Conservation (phyloP, 2,113 vertebrate genomes). For the Clarias batrachus region DNA sequence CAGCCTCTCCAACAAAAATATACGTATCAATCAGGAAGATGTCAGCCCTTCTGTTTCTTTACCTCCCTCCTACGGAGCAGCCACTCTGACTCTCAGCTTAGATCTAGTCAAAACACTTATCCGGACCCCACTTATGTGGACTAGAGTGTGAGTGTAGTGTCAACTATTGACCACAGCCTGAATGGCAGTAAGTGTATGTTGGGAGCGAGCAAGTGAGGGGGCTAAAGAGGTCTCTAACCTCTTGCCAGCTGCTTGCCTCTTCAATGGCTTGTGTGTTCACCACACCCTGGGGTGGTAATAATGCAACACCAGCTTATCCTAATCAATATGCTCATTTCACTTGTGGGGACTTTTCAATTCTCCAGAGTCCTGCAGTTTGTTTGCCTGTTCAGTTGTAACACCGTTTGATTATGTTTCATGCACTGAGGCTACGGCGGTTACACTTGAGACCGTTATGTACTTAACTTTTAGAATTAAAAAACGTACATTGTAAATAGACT, state of each 20-base stretch:
- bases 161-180: constrained; percentile 48
- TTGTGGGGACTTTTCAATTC: constrained; percentile 49
- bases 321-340: constrained; percentile 61
- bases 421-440: background rate
- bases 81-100: constrained; percentile 28
- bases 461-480: background rate
- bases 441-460: background rate
- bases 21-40: constrained; percentile 48
- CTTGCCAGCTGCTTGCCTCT: constrained; percentile 54
- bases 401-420: background rate
- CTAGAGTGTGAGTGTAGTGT: constrained; percentile 48
- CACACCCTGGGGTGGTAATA: constrained; percentile 54
- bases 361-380: constrained; percentile 53
- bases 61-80: constrained; percentile 45
- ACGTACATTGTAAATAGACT: background rate
- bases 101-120: constrained; percentile 38
- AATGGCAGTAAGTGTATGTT: constrained; percentile 36
- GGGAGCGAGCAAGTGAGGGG: constrained; percentile 16
- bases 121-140: constrained; percentile 37
- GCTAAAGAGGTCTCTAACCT: constrained; percentile 56
- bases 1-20: constrained; percentile 22
- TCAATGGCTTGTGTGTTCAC: constrained; percentile 41
- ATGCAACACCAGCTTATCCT: constrained; percentile 57
- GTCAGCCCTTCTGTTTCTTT: constrained; percentile 38
- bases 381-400: constrained; percentile 32